Evolutionary conservation across 2,797 vertebrate species (phyloP).

Genomic region (Botia kubotai): DNA sequence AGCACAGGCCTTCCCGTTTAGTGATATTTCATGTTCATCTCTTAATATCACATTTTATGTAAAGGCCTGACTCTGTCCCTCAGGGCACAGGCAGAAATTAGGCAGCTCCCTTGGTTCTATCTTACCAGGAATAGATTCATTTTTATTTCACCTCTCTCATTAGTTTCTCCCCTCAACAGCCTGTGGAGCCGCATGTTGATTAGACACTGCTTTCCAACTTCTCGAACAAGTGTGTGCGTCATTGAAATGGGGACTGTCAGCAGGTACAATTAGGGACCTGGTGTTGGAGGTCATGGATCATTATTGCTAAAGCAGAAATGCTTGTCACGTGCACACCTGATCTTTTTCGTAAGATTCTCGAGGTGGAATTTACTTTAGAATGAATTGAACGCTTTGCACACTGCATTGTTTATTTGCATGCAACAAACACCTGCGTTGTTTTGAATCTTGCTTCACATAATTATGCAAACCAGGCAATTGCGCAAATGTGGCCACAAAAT

Average conservation of each 20-base stretch:
- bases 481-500: neutral
- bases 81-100: constrained; percentile 61
- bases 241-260: neutral
- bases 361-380: neutral
- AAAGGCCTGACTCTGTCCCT: constrained; percentile 51
- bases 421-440: neutral
- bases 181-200: constrained; percentile 50
- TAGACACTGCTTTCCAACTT: constrained; percentile 52
- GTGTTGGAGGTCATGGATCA: constrained; percentile 28
- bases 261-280: constrained; percentile 1
- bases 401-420: neutral
- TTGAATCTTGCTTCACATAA: neutral
- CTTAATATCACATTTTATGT: constrained; percentile 25
- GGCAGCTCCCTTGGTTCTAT: constrained; percentile 59
- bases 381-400: neutral
- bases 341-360: neutral
- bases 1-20: neutral
- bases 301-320: constrained; percentile 21
- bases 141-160: constrained; percentile 66
- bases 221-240: constrained; percentile 30
- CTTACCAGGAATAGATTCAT: constrained; percentile 61
- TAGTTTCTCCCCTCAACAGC: constrained; percentile 54
- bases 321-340: constrained; percentile 5
- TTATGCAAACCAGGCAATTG: neutral
- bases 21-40: constrained; percentile 12